Base-by-base conservation (phyloP, 2,888 invertebrate species). In the Unio pictorum region DNA sequence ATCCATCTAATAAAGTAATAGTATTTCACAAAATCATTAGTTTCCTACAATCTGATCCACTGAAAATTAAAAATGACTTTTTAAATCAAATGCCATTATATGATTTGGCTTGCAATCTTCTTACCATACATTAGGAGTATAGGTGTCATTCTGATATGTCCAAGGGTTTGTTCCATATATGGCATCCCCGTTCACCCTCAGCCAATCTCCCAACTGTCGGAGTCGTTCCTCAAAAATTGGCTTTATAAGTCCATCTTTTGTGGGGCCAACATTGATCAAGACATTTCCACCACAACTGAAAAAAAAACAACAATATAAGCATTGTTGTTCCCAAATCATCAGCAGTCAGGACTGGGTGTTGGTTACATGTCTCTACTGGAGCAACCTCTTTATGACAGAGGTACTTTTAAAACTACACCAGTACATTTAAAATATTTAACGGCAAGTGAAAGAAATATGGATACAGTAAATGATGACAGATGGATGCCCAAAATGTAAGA, bases 221-320 rank as follows among this genome's bases (percentile, higher is more conserved):
- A 97, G 91, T 61, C 97, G 92, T 86, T 97, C 96, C 91, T 96
- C 94, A 90, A 94, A 96, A 86, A 97, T 94, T 0, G 95, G 95
- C 5, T 92, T 89, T 76, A 98, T 96, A 8, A 93, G 94, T 6
- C 97, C 97, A 82, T 96, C 95, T 86, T 94, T 95, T 0, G 96
- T 95, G 23, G 97, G 97, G 0, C 97, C 97, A 8, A 97, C 93
- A 86, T 97, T 97, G 85, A 96, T 93, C 23, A 95, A 89, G 26
- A 94, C 91, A 87, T 96, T 96, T 0, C 94, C 94, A 45, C 90
- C 90, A 76, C 89, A 90, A 74, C 91, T 91, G 78, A 34, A 73
- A 71, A 23, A 23, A 23, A 61, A 4, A 57, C 18, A 26, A 60
- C 54, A 18, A 59, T 11, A 20, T 15, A 11, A 8, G 23, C 55